Base-by-base conservation (phyloP, 2,113 vertebrate genomes). In the Sphaerodactylus townsendi region DNA sequence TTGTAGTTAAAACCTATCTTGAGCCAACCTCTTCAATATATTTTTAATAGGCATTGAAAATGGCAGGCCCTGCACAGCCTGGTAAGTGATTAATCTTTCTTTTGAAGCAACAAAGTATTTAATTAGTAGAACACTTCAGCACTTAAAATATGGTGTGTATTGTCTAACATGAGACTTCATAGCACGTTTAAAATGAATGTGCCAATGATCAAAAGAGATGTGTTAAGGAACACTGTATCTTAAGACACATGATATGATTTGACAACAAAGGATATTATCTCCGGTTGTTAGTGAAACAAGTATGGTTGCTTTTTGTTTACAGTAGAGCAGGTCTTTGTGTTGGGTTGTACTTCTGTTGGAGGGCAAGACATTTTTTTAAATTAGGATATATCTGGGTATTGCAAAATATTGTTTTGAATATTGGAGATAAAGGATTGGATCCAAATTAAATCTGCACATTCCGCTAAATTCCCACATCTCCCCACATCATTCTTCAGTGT, bases 31-130 rank as follows among this genome's bases (percentile, higher is more conserved):
- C 2, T 66, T 70, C 2, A n/a, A 23, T 82, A 44, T 85, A 79
- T 91, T 56, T 86, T 10, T 93, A 85, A 85, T 90, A 97, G 96
- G 93, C 79, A 88, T 90, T 90, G 89, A 95, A 92, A 93, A 91
- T 88, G 48, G 77, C 90, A 82, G 94, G 86, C 86, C 91, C 87
- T 94, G 39, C 95, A 90, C 92, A 95, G 87, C 92, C 90, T 69
- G 95, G 97, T 97, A 93, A 96, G 96, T 93, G 66, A 79, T 75
- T 81, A 35, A 33, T 68, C 66, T 79, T 33, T 62, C 48, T 82
- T 66, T 9, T 68, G 39, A 28, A 17, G 53, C 33, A 10, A 35
- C 39, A 53, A 5, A 77, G 25, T 44, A 62, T 21, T 41, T 5
- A 25, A 6, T 4, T 81, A 46, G 15, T 37, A 41, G 15, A 4